Conservation (phyloP, 2,888 invertebrate genomes). For the Fissipunctia ypsillon region DNA sequence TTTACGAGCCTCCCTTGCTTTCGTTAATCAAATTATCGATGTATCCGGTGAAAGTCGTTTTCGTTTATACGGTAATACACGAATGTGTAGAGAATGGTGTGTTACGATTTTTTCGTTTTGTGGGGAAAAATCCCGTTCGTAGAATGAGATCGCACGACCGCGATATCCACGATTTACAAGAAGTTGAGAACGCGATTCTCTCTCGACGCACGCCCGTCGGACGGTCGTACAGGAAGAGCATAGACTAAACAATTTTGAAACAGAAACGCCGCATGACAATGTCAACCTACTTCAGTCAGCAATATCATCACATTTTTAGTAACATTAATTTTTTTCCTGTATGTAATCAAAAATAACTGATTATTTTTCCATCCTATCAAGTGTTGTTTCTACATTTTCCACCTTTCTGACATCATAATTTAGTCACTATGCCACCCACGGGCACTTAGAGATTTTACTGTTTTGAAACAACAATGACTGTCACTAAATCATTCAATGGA, state of each 20-base stretch:
- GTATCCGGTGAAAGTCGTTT: constrained; percentile 87
- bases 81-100: constrained; percentile 71
- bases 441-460: background rate
- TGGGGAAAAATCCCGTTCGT: constrained; percentile 73
- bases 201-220: constrained; percentile 68
- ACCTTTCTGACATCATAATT: background rate
- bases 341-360: too few relatives aligned
- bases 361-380: background rate
- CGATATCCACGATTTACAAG: constrained; percentile 81
- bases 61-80: constrained; percentile 69
- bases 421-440: too few relatives aligned
- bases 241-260: constrained; percentile 72
- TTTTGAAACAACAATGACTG: background rate
- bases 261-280: constrained; percentile 4
- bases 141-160: constrained; percentile 80
- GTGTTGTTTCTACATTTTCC: background rate
- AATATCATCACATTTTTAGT: background rate
- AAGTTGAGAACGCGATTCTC: constrained; percentile 74
- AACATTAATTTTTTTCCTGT: background rate
- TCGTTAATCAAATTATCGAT: constrained; percentile 86
- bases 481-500: background rate
- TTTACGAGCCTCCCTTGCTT: constrained; percentile 78
- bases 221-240: constrained; percentile 78
- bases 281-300: too few relatives aligned
- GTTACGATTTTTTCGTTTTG: constrained; percentile 68